These are phyloP conservation scores for Gila robusta DNA, from an alignment of 2,797 vertebrate genomes.

Conservation along the genomic window DNA sequence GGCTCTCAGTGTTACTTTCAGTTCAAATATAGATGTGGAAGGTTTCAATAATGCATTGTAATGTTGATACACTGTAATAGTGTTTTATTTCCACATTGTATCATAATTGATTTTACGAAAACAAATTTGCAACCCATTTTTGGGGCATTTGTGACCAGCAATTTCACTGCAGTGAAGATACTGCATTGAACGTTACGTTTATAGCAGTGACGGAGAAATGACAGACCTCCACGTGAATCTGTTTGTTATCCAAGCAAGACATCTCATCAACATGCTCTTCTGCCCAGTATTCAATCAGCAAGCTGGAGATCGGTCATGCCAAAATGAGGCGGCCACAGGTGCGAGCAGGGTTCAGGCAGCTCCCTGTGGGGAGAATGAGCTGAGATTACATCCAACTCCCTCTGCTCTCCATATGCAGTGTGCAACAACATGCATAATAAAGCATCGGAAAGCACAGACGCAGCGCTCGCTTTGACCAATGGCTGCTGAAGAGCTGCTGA, in stretches of 20 bases:
- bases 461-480: slow-evolving; percentile 10
- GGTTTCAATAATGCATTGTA: neutral
- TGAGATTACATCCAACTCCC: slow-evolving; percentile 36
- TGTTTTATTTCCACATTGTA: neutral
- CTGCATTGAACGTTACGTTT: neutral
- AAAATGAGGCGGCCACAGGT: slow-evolving; percentile 47
- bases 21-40: slow-evolving; percentile 25
- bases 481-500: neutral
- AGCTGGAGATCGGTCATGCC: slow-evolving; percentile 8
- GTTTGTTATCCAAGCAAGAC: slow-evolving; percentile 9
- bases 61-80: neutral
- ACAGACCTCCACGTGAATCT: slow-evolving; percentile 11
- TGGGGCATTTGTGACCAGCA: neutral
- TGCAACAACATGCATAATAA: slow-evolving; percentile 34
- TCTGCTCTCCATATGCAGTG: slow-evolving; percentile 34
- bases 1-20: neutral
- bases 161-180: neutral
- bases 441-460: slow-evolving; percentile 33
- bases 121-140: neutral
- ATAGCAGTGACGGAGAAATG: neutral
- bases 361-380: slow-evolving; percentile 35
- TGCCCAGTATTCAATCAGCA: slow-evolving; percentile 24
- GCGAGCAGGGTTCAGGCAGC: slow-evolving; percentile 12
- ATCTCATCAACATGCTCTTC: slow-evolving; percentile 19
- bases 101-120: neutral